Evolutionary conservation across 2,888 invertebrate genomes (phyloP), one percentile per base, ranked within the genome.

Genomic region (Dryomyza anilis): DNA sequence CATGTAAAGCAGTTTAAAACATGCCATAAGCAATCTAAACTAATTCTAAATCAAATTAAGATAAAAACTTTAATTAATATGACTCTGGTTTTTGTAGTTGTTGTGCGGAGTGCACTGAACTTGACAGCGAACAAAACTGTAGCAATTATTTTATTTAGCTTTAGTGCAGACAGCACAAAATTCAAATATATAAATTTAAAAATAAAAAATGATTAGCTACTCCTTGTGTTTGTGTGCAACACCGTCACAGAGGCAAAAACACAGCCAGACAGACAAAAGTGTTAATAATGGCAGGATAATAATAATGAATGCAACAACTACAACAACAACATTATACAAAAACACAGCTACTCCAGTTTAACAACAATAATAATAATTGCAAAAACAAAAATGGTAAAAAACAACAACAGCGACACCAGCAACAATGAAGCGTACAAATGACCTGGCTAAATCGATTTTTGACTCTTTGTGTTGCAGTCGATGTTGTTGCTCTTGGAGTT

Each of bases 391-490:
- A 55, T 14, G 23, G 10, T n/a, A n/a, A 43, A 43, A 14, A 43
- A 10, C 25, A 19, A 16, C n/a, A 53, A 33, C 30, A 53, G 29
- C 19, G 19, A 53, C 14, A 55, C 10, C 3, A 50, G 21, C 21
- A n/a, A n/a, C 23, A 52, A 52, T 27, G 27, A 52, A 25, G 50
- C n/a, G n/a, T 52, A 7, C 50, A n/a, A 27, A 23, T 52, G 36
- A 55, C 21, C 36, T 55, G 33, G 14, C 27, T 16, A n/a, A 29
- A 52, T 52, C 50, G 50, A 52, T 52, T 52, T 50, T 52, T 52
- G 16, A n/a, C 16, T 7, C n/a, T 43, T 43, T 43, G 1, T 16
- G 43, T 8, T 16, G 19, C 43, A 43, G 19, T 43, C n/a, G 19
- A n/a, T n/a, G n/a, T n/a, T n/a, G n/a, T n/a, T n/a, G n/a, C n/a